Evolutionary conservation across 2,888 invertebrate genomes (phyloP), one percentile per base, ranked within the genome.

Genomic region (Cheilosia pagana): DNA sequence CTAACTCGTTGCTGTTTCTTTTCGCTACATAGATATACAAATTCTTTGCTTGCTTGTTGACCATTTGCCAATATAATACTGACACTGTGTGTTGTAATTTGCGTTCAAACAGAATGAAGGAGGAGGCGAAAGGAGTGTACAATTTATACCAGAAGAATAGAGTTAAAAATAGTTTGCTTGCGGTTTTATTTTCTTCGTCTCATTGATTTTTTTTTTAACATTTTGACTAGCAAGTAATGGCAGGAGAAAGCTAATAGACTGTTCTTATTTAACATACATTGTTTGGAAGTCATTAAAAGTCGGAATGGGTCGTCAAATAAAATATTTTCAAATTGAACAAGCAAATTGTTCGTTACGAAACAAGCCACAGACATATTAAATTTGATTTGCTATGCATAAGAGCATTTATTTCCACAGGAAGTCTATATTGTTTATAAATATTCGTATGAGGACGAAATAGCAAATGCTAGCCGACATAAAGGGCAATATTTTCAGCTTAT

Each of bases 1-100:
- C 19, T 39, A 14, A 25, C 35, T 35, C 4, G 10, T 57, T 45
- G 23, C 12, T 45, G 31, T 45, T 31, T 55, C 31, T 48, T 21
- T 23, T 55, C 28, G 28, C 55, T 62, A 21, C 53, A 43, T 45
- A 63, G 45, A 52, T 63, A 62, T 28, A 63, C 45, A 55, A 55
- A 63, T 63, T 72, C 45, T 23, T 72, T 62, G 35, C 39, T 50
- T 41, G 39, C 28, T 70, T 53, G 23, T 72, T 72, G 72, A 72
- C 43, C 23, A n/a, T 7, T 72, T 72, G 72, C 72, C 72, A 72
- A 72, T 7, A 60, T 52, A 52, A 57, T 23, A 21, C 12, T 3
- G 65, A 41, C n/a, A 41, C 6, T 23, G 14, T 50, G 39, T 59
- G 31, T 31, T 71, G 71, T 52, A 52, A 60, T 60, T 60, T 52